A percentile compares a stretch with the other conserved stretches of the same genome.
phyloP scores from a whole-genome alignment of 2,888 invertebrate genomes.

The Cynaeus angustus region DNA sequence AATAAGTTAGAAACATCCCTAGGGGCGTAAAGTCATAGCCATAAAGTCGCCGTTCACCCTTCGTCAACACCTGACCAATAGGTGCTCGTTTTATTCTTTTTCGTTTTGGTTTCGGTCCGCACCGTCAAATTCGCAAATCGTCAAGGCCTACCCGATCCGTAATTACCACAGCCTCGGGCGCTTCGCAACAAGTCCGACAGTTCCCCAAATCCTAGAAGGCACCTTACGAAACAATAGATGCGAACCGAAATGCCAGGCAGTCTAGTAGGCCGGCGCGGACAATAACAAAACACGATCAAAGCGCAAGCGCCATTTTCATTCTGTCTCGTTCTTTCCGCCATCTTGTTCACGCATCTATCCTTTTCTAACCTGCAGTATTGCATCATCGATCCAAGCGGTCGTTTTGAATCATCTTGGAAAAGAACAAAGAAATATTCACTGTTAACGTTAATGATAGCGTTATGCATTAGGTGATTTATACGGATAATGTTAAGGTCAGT shows the following conservation, averaged over 20 bases:
- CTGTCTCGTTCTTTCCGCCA: slow-evolving; percentile 45
- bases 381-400: slow-evolving; percentile 66
- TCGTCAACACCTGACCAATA: no score
- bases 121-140: not conserved
- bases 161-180: not conserved
- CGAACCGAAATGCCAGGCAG: slow-evolving; percentile 47
- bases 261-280: slow-evolving; percentile 44
- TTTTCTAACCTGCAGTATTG: slow-evolving; percentile 61
- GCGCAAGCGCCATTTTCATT: slow-evolving; percentile 41
- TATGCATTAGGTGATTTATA: slow-evolving; percentile 20
- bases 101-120: slow-evolving; percentile 7
- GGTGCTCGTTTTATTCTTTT: not conserved
- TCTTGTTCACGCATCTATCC: slow-evolving; percentile 53
- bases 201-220: slow-evolving; percentile 7
- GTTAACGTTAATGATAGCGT: slow-evolving; percentile 2
- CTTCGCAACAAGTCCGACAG: not conserved
- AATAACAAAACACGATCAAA: slow-evolving; percentile 42
- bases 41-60: no score
- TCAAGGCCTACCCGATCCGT: not conserved
- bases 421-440: slow-evolving; percentile 55
- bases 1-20: no score
- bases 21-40: no score
- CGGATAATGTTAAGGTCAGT: not conserved
- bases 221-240: slow-evolving; percentile 16
- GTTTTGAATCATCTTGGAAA: slow-evolving; percentile 50